A percentile compares a stretch with the other conserved stretches of the same genome.
Evolutionary conservation across 2,113 vertebrate genomes (phyloP).

Genomic region (Onychostruthus taczanowskii): DNA sequence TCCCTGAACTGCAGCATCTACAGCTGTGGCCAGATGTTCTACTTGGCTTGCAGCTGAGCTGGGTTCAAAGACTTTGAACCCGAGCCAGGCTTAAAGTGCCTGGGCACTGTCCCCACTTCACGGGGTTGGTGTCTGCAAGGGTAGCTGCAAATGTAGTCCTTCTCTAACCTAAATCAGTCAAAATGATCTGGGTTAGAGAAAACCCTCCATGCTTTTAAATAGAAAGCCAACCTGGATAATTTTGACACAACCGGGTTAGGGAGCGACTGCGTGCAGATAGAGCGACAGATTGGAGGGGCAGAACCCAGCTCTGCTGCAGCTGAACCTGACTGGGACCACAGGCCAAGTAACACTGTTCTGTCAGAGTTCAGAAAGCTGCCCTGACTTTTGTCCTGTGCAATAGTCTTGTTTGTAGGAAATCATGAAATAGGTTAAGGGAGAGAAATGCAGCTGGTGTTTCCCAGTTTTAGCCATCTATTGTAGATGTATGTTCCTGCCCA

Average conservation of each 20-base stretch:
- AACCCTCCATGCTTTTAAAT: conserved; percentile 48
- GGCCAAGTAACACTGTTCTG: not conserved
- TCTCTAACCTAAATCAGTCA: conserved; percentile 60
- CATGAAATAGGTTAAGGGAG: not conserved
- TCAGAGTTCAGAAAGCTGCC: not conserved
- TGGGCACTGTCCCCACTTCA: not conserved
- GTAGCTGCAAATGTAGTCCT: not conserved
- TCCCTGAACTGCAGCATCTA: not conserved
- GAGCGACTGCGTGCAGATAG: fast-evolving
- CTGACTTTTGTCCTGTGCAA: not conserved
- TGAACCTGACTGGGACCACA: not conserved
- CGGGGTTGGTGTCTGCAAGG: not conserved
- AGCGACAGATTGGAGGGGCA: not conserved
- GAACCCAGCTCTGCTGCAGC: not conserved
- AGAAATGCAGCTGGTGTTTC: not conserved
- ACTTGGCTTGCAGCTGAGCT: not conserved
- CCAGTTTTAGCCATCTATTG: not conserved
- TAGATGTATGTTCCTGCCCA: not conserved
- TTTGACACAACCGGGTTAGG: conserved; percentile 63
- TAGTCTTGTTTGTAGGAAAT: not conserved
- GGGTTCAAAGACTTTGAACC: not conserved
- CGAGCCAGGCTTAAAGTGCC: not conserved
- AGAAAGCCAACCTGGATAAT: conserved; percentile 59
- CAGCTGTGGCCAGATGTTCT: conserved; percentile 39
- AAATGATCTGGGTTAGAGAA: conserved; percentile 46